Percentiles rank a stretch among this genome's conserved stretches.
Evolutionary conservation across 2,113 vertebrate species (phyloP).

Genomic region (Strigops habroptila): DNA sequence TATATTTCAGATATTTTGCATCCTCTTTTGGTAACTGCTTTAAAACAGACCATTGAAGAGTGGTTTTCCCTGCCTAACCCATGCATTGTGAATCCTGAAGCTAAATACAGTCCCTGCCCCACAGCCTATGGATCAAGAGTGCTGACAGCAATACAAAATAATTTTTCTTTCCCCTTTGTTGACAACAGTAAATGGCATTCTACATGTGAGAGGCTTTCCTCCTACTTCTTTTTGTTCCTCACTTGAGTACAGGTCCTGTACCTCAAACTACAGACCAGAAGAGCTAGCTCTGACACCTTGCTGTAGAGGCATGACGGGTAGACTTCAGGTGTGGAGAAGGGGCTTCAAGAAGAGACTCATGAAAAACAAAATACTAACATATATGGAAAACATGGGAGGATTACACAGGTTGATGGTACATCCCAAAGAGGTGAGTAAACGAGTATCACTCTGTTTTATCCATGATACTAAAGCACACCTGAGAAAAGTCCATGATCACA

Average conservation of each 20-base stretch:
- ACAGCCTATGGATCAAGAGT: background rate
- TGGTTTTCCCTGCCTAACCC: background rate
- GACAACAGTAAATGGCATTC: background rate
- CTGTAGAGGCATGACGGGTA: background rate
- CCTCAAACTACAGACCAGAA: background rate
- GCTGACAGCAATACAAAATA: constrained; percentile 29
- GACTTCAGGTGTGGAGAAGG: background rate
- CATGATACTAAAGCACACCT: background rate
- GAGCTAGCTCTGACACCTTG: background rate
- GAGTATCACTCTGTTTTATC: background rate
- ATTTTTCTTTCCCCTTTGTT: constrained; percentile 11
- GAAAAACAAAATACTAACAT: background rate
- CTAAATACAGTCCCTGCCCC: background rate
- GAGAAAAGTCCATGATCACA: background rate
- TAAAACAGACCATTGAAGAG: background rate
- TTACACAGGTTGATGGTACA: background rate
- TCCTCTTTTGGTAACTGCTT: background rate
- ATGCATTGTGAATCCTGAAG: background rate
- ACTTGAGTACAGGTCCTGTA: background rate
- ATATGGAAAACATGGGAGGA: background rate
- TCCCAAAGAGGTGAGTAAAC: background rate
- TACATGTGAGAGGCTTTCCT: background rate
- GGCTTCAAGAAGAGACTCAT: background rate
- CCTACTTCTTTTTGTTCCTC: background rate
- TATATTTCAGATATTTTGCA: background rate